These are phyloP conservation scores for Nipponacmea schrenckii DNA, from an alignment of 2,888 invertebrate genomes.

Conservation along the genomic window DNA sequence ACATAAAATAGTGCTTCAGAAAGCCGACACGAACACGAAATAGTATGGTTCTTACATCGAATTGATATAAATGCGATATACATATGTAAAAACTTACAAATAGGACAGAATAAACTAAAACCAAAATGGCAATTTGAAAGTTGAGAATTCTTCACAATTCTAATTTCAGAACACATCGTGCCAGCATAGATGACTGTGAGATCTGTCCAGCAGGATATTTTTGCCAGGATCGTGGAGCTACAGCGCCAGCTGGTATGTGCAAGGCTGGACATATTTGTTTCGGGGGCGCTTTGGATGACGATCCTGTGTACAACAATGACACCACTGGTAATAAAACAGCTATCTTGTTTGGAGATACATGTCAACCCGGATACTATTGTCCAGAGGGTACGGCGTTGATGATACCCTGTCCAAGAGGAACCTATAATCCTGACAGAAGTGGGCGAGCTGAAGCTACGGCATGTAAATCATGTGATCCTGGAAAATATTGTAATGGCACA, in stretches of 20 bases:
- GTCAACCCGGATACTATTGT: slow-evolving; percentile 63
- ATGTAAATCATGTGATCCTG: slow-evolving; percentile 60
- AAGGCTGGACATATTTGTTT: slow-evolving; percentile 65
- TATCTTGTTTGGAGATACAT: slow-evolving; percentile 61
- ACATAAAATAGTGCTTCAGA: too few relatives aligned
- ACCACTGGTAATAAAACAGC: slow-evolving; percentile 55
- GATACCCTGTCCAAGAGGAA: slow-evolving; percentile 60
- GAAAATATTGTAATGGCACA: slow-evolving; percentile 60
- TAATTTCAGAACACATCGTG: slow-evolving; percentile 40
- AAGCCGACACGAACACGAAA: too few relatives aligned
- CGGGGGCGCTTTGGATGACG: slow-evolving; percentile 47
- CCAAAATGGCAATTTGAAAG: too few relatives aligned
- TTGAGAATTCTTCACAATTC: too few relatives aligned
- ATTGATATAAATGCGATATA: too few relatives aligned
- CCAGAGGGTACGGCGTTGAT: slow-evolving; percentile 56
- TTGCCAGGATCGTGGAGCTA: slow-evolving; percentile 58
- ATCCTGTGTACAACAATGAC: slow-evolving; percentile 64
- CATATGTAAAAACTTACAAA: too few relatives aligned
- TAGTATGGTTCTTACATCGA: too few relatives aligned
- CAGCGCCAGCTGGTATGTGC: slow-evolving; percentile 57
- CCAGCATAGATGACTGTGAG: slow-evolving; percentile 47
- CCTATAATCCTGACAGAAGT: slow-evolving; percentile 54
- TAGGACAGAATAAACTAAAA: too few relatives aligned
- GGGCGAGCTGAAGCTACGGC: slow-evolving; percentile 40
- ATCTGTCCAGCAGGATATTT: slow-evolving; percentile 60